Evolutionary conservation across 2,888 invertebrate genomes (phyloP).

Genomic region (Apantesis nais): DNA sequence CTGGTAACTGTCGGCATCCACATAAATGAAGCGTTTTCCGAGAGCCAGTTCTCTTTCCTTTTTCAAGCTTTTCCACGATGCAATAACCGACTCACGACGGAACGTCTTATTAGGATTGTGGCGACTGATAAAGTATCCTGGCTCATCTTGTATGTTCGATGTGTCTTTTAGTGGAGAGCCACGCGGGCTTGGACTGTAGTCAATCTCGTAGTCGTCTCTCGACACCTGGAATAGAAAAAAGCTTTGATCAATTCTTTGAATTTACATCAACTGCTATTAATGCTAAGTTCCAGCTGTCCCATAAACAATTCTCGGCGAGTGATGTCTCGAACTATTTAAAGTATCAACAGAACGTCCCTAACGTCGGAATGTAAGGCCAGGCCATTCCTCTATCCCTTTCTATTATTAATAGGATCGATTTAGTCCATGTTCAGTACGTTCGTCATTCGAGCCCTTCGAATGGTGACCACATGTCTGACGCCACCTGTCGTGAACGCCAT

Average conservation of each 20-base stretch:
- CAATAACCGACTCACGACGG: slow-evolving; percentile 81
- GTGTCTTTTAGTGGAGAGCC: slow-evolving; percentile 80
- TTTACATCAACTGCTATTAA: slow-evolving; percentile 42
- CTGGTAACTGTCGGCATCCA: slow-evolving; percentile 75
- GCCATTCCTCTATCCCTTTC: slow-evolving; percentile 61
- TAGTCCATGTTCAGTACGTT: slow-evolving; percentile 49
- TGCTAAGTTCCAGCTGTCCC: slow-evolving; percentile 43
- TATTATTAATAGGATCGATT: slow-evolving; percentile 50
- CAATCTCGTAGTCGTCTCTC: slow-evolving; percentile 78
- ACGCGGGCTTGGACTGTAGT: slow-evolving; percentile 76
- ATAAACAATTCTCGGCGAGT: slow-evolving; percentile 50
- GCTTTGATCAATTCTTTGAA: slow-evolving; percentile 34
- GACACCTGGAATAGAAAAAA: slow-evolving; percentile 76
- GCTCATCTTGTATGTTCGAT: slow-evolving; percentile 77
- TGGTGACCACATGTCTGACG: slow-evolving; percentile 72
- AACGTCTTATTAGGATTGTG: slow-evolving; percentile 82
- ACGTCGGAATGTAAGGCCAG: slow-evolving; percentile 54
- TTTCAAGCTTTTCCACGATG: slow-evolving; percentile 82
- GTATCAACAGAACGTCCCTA: slow-evolving; percentile 61
- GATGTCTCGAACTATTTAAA: slow-evolving; percentile 64
- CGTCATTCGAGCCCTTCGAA: slow-evolving; percentile 72
- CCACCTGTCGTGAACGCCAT: slow-evolving; percentile 73
- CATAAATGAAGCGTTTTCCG: slow-evolving; percentile 76
- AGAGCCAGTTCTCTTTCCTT: slow-evolving; percentile 80
- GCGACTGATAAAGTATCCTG: slow-evolving; percentile 75